phyloP scores from a whole-genome alignment of 2,797 vertebrate species.

The Pseudomugil gertrudae region DNA sequence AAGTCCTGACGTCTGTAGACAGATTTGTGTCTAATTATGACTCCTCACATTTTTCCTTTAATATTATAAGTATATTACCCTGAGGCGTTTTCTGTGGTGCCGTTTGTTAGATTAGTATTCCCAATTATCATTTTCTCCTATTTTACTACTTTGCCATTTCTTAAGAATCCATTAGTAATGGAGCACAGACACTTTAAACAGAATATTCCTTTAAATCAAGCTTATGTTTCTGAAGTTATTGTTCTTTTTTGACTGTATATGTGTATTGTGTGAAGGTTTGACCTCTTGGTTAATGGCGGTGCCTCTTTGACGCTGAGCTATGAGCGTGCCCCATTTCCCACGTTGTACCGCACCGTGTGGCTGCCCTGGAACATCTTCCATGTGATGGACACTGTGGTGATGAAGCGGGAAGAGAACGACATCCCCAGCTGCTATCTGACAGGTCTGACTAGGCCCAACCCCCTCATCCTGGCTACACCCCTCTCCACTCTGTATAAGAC shows the following conservation, averaged over 20 bases:
- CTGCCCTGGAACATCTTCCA: conserved; percentile 96
- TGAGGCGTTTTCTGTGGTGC: not conserved
- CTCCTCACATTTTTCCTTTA: not conserved
- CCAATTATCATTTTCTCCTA: not conserved
- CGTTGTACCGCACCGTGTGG: conserved; percentile 92
- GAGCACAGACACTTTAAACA: not conserved
- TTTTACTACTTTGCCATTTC: not conserved
- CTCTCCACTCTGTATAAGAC: conserved; percentile 95
- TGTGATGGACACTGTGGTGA: conserved; percentile 96
- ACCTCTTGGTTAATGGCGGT: conserved; percentile 93
- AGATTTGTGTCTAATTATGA: not conserved
- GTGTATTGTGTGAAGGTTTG: conserved; percentile 85
- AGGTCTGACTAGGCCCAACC: conserved; percentile 90
- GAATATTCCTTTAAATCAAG: not conserved
- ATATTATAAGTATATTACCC: not conserved
- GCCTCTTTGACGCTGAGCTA: conserved; percentile 93
- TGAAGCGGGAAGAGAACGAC: conserved; percentile 95
- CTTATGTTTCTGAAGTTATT: not conserved
- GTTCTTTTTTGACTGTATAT: not conserved
- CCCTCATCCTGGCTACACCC: conserved; percentile 91
- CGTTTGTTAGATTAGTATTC: not conserved
- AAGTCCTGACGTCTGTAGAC: not conserved
- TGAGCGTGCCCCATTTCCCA: conserved; percentile 91
- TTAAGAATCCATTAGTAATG: not conserved
- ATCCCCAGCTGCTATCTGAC: conserved; percentile 96